A percentile compares a stretch with the other conserved stretches of the same genome.
phyloP scores from a whole-genome alignment of 1,140 invertebrate genomes.

The Apis florea region DNA sequence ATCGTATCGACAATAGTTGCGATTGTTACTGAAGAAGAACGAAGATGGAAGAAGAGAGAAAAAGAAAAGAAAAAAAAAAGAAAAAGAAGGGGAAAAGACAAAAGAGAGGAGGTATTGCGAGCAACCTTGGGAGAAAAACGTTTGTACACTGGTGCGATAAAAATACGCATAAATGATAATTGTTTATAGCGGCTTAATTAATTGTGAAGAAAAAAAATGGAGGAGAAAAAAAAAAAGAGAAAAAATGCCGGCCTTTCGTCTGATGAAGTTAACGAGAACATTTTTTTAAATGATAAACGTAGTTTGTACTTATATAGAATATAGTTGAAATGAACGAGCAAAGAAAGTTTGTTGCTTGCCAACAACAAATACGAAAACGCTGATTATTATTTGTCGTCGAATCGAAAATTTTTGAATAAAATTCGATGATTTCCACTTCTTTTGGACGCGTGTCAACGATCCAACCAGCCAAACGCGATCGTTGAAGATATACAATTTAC shows the following conservation, averaged over 20 bases:
- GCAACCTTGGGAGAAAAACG: background rate
- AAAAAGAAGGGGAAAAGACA: background rate
- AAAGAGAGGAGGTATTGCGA: background rate
- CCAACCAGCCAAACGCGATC: background rate
- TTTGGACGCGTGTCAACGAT: background rate
- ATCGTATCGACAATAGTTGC: slow-evolving; percentile 45
- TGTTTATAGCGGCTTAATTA: slow-evolving; percentile 12
- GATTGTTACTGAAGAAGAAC: slow-evolving; percentile 9
- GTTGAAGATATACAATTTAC: background rate
- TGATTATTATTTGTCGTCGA: background rate
- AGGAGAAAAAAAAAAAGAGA: background rate
- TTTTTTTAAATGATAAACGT: background rate
- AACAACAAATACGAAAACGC: background rate
- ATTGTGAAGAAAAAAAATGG: background rate
- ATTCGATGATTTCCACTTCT: background rate
- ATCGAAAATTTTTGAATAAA: background rate
- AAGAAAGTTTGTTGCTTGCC: background rate
- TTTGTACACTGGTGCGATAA: background rate
- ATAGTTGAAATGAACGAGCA: background rate
- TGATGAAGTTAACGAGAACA: background rate
- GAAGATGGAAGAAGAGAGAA: background rate
- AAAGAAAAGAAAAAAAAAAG: background rate
- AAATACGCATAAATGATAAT: background rate
- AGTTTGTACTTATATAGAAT: slow-evolving; percentile 16
- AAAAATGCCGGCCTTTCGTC: slow-evolving; percentile 27